Evolutionary conservation across 2,888 invertebrate genomes (phyloP).

Genomic region (Nomada ferruginata): DNA sequence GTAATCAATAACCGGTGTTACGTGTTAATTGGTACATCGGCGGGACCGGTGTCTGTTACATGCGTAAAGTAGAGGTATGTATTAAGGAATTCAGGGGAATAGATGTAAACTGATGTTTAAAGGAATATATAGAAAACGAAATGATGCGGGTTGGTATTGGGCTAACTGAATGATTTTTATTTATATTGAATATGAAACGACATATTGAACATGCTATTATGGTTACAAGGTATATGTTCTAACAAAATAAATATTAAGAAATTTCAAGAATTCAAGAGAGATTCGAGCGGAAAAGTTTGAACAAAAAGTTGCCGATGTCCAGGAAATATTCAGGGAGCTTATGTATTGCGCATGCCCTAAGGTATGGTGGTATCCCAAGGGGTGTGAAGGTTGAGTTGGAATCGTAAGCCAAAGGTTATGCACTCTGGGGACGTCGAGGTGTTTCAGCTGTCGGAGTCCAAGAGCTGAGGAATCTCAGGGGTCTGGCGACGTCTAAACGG

Average conservation of each 20-base stretch:
- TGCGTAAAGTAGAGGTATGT: too few relatives aligned
- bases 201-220: too few relatives aligned
- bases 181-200: too few relatives aligned
- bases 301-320: background rate
- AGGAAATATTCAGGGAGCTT: background rate
- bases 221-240: background rate
- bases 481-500: background rate
- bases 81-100: too few relatives aligned
- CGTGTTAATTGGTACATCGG: slow-evolving; percentile 16
- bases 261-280: background rate
- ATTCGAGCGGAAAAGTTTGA: too few relatives aligned
- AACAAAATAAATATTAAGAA: background rate
- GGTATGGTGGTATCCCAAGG: background rate
- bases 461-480: background rate
- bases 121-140: too few relatives aligned
- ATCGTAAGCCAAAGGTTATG: background rate
- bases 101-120: too few relatives aligned
- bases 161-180: too few relatives aligned
- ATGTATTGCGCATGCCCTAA: background rate
- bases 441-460: background rate
- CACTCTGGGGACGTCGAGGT: background rate
- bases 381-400: background rate
- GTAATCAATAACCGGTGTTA: slow-evolving; percentile 35
- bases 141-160: too few relatives aligned
- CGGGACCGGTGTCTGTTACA: too few relatives aligned